Evolutionary conservation across 1,140 invertebrate species (phyloP).

Genomic region (Maniola jurtina): DNA sequence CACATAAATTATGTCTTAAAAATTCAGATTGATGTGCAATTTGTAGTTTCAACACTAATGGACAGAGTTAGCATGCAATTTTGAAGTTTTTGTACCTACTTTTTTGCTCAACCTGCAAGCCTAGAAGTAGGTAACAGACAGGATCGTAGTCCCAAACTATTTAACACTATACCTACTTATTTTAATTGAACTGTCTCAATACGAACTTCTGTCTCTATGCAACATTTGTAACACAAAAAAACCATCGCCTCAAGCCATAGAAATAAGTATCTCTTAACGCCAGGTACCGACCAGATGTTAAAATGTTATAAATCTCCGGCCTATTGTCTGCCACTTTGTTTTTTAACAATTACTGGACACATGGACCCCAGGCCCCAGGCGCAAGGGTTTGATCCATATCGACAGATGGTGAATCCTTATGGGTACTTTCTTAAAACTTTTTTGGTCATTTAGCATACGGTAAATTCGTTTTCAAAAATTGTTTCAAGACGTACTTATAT

Average conservation of each 20-base stretch:
- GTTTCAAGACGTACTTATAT: background rate
- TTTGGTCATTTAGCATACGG: background rate
- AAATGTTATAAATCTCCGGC: constrained; percentile 56
- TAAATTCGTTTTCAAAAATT: background rate
- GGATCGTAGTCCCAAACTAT: no score
- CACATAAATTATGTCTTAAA: no score
- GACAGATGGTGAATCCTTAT: constrained; percentile 45
- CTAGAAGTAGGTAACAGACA: no score
- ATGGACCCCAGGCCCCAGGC: constrained; percentile 36
- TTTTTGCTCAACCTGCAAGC: no score
- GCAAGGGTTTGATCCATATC: constrained; percentile 14
- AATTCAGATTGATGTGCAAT: no score
- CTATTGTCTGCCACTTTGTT: constrained; percentile 55
- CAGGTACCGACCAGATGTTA: constrained; percentile 61
- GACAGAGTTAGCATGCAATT: no score
- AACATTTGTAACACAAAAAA: constrained; percentile 16
- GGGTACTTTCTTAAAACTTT: constrained; percentile 3
- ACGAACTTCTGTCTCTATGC: background rate
- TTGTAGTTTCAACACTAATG: no score
- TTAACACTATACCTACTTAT: no score
- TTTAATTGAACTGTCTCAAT: no score
- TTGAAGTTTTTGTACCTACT: no score
- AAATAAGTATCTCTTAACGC: constrained; percentile 2
- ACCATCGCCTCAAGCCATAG: constrained; percentile 17
- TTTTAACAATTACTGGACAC: constrained; percentile 65